phyloP scores from a whole-genome alignment of 1,140 invertebrate genomes.

The Musca domestica region DNA sequence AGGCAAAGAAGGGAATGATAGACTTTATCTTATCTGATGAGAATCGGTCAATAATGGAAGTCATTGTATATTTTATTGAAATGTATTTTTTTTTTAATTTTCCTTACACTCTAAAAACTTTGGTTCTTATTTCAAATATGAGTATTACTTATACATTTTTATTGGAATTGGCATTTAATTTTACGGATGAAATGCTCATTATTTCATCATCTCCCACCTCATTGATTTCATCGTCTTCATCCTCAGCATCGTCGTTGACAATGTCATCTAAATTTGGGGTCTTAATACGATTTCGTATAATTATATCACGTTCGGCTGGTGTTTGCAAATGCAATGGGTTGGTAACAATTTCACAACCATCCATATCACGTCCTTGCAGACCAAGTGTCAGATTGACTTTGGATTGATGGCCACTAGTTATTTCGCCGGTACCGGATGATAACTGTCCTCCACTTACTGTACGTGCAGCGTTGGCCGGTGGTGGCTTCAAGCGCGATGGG shows the following conservation, averaged over 20 bases:
- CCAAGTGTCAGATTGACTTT: slow-evolving; percentile 50
- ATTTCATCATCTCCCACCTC: slow-evolving; percentile 40
- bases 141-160: slow-evolving; percentile 30
- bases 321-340: slow-evolving; percentile 48
- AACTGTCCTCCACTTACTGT: slow-evolving; percentile 25
- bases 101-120: neutral
- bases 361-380: slow-evolving; percentile 38
- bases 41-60: too few species aligned
- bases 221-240: slow-evolving; percentile 17
- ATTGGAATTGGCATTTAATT: slow-evolving; percentile 44
- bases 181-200: slow-evolving; percentile 45
- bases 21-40: too few species aligned
- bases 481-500: slow-evolving; percentile 59
- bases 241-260: slow-evolving; percentile 26
- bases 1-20: neutral
- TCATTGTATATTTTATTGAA: too few species aligned
- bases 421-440: slow-evolving; percentile 34
- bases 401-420: slow-evolving; percentile 45
- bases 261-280: slow-evolving; percentile 47
- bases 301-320: slow-evolving; percentile 44
- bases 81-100: neutral
- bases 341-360: slow-evolving; percentile 32
- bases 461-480: slow-evolving; percentile 29
- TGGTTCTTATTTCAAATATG: neutral
- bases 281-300: slow-evolving; percentile 49